Conservation (phyloP, 2,797 vertebrate species). For the Sebastes goodei region DNA sequence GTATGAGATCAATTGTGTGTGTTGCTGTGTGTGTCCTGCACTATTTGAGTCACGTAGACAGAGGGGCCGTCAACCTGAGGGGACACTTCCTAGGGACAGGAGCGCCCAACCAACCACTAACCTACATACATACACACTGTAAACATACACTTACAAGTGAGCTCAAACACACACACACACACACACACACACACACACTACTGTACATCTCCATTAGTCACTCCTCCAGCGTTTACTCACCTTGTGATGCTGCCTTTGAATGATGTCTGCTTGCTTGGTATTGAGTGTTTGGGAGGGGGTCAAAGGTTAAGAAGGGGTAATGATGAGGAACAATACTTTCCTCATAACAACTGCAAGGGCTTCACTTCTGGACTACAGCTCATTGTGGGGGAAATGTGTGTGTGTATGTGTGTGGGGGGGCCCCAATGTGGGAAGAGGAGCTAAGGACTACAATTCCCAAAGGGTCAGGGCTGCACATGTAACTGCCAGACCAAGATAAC, state of each 20-base stretch:
- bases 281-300: conserved; percentile 7
- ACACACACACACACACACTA: not conserved
- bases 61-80: conserved; percentile 18
- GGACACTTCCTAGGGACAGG: conserved; percentile 14
- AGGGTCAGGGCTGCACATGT: no score
- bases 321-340: not conserved
- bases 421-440: not conserved
- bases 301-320: conserved; percentile 26
- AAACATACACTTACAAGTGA: not conserved
- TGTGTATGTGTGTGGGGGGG: not conserved
- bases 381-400: not conserved
- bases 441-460: not conserved
- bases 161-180: not conserved
- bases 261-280: conserved; percentile 1
- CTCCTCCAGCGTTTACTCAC: conserved; percentile 15
- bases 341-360: not conserved
- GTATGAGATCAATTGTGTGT: not conserved
- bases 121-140: conserved; percentile 17
- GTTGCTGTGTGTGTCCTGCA: conserved; percentile 17
- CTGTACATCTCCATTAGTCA: not conserved
- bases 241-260: conserved; percentile 6
- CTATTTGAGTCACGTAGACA: conserved; percentile 28
- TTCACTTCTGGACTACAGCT: not conserved
- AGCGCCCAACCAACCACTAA: conserved; percentile 1
- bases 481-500: not conserved